Conservation (phyloP, 2,797 vertebrate genomes). For the Oreonectes daqikongensis region DNA sequence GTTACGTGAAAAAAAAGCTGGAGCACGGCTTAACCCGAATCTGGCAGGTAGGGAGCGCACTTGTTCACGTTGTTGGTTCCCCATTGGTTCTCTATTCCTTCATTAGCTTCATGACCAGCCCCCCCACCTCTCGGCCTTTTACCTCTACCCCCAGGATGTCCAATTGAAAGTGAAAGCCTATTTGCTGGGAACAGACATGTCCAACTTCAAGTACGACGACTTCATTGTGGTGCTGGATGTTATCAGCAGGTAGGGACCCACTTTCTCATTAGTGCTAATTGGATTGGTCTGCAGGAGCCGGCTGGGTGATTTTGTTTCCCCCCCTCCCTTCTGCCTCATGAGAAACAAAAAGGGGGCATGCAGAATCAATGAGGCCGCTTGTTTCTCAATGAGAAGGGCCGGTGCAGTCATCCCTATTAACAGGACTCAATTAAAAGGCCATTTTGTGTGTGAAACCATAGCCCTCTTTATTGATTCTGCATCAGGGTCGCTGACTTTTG, state of each 20-base stretch:
- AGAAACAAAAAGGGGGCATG: slow-evolving; percentile 23
- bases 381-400: slow-evolving; percentile 32
- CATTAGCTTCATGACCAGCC: background rate
- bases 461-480: slow-evolving; percentile 32
- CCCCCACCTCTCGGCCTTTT: background rate
- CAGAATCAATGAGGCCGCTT: slow-evolving; percentile 53
- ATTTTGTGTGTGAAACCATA: slow-evolving; percentile 33
- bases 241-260: slow-evolving; percentile 87
- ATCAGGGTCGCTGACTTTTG: slow-evolving; percentile 42
- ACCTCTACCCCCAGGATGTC: slow-evolving; percentile 83
- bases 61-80: background rate
- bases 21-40: slow-evolving; percentile 95
- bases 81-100: background rate
- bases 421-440: slow-evolving; percentile 55
- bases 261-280: slow-evolving; percentile 61
- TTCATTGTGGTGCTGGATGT: slow-evolving; percentile 98
- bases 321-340: slow-evolving; percentile 11
- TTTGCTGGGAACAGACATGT: slow-evolving; percentile 96
- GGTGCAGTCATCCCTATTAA: slow-evolving; percentile 20
- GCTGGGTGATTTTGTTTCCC: background rate
- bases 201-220: slow-evolving; percentile 98
- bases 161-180: slow-evolving; percentile 98
- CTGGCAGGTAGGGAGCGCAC: slow-evolving; percentile 86
- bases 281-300: slow-evolving; percentile 27
- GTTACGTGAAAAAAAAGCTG: slow-evolving; percentile 95